phyloP scores from a whole-genome alignment of 2,113 vertebrate species.

The Pardalotus punctatus region DNA sequence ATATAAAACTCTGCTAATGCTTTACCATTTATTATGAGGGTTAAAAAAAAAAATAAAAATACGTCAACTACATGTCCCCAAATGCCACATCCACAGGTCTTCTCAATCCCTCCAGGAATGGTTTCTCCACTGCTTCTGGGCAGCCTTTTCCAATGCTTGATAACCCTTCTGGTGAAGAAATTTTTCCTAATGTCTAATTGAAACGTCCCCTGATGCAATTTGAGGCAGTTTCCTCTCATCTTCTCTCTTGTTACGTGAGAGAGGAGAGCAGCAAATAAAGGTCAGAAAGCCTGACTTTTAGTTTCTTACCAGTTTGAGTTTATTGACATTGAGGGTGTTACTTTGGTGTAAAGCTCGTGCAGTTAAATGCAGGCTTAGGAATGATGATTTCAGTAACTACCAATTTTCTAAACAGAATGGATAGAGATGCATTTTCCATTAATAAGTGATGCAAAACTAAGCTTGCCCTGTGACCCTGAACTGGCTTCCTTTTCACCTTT shows the following conservation, averaged over 20 bases:
- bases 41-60: not conserved
- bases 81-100: fast-evolving
- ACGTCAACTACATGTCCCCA: not conserved
- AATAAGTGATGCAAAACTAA: not conserved
- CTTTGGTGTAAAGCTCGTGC: not conserved
- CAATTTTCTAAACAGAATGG: not conserved
- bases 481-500: not conserved
- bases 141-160: not conserved
- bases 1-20: not conserved
- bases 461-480: not conserved
- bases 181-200: not conserved
- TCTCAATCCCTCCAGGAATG: not conserved
- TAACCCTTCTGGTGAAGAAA: not conserved
- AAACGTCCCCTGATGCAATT: not conserved
- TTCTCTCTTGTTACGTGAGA: not conserved
- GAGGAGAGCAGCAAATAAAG: not conserved
- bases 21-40: not conserved
- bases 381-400: not conserved
- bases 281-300: not conserved
- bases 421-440: not conserved
- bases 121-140: not conserved
- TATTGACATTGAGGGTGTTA: not conserved
- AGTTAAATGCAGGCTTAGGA: not conserved
- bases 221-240: not conserved
- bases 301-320: not conserved